Evolutionary conservation across 2,888 invertebrate species (phyloP), one percentile per base, ranked within the genome.

Genomic region (Aethes cnicana): DNA sequence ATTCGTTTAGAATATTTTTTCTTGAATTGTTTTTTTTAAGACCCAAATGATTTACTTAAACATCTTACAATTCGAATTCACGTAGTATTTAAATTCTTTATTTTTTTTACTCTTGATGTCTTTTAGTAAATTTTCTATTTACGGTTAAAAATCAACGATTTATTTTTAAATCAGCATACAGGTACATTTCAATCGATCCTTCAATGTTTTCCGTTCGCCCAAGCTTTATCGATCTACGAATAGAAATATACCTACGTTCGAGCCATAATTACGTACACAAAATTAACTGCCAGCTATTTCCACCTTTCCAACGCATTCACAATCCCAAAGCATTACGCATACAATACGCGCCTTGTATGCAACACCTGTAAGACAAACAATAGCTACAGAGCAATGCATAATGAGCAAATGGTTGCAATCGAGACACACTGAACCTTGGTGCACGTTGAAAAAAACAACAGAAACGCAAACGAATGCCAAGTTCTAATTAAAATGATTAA

Each of bases 401-500:
- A n/a, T 35, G 16, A 18, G 33, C 37, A 2, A 16, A 49, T 33
- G 16, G 43, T 47, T 55, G 54, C 26, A 14, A 33, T 53, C 58
- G 55, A 30, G 9, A 18, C 14, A 25, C 48, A n/a, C 11, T 39
- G 32, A 20, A 26, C 20, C 18, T 26, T 4, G 12, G 28, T 23
- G 14, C 33, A 14, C 14, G 21, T 26, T 11, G 37, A 30, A 46
- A 56, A 58, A 54, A 58, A 56, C 49, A 54, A 75, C 66, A 70
- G 60, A 74, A 76, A 78, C 70, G 68, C 73, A 71, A 75, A 69
- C 74, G 70, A 79, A 79, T 74, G 81, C 84, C 80, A 84, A 81
- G 69, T 81, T 82, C 84, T 89, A 87, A 90, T 90, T 90, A 90
- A 88, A 90, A 89, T 90, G 82, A 90, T 90, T 90, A 90, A 90